A percentile compares a stretch with the other conserved stretches of the same genome.
phyloP scores from a whole-genome alignment of 1,140 invertebrate species.

The Epicauta chinensis region DNA sequence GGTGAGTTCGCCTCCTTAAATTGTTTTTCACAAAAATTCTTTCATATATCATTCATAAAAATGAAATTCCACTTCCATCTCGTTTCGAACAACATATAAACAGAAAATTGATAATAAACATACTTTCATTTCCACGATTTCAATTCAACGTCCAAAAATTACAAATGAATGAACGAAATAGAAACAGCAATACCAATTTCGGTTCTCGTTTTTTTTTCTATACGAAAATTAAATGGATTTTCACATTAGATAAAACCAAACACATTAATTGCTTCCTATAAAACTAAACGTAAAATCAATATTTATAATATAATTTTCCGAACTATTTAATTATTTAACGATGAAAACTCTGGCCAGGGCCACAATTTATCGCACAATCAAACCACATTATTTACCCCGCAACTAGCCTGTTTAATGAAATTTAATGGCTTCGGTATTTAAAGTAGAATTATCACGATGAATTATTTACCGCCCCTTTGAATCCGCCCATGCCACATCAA shows the following conservation, averaged over 20 bases:
- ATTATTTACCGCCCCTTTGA: no score
- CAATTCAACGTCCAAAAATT: no score
- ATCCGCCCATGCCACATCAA: no score
- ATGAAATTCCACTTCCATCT: background rate
- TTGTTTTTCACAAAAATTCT: constrained; percentile 12
- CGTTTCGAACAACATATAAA: background rate
- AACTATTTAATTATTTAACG: constrained; percentile 2
- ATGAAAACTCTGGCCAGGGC: no score
- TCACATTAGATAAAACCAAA: background rate
- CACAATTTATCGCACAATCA: constrained; percentile 6
- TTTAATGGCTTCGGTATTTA: constrained; percentile 2
- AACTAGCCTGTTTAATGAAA: constrained; percentile 7
- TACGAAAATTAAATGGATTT: no score
- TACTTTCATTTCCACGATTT: background rate
- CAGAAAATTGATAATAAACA: constrained; percentile 10
- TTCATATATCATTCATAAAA: constrained; percentile 16
- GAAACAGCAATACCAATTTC: no score
- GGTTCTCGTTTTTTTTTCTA: no score
- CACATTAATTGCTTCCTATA: constrained; percentile 3
- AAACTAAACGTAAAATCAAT: background rate
- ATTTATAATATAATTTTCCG: constrained; percentile 8
- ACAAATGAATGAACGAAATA: no score
- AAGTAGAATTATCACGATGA: no score
- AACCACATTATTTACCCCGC: background rate
- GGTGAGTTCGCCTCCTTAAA: constrained; percentile 7